Evolutionary conservation across 2,888 invertebrate species (phyloP), one percentile per base, ranked within the genome.

Genomic region (Idaea aversata): DNA sequence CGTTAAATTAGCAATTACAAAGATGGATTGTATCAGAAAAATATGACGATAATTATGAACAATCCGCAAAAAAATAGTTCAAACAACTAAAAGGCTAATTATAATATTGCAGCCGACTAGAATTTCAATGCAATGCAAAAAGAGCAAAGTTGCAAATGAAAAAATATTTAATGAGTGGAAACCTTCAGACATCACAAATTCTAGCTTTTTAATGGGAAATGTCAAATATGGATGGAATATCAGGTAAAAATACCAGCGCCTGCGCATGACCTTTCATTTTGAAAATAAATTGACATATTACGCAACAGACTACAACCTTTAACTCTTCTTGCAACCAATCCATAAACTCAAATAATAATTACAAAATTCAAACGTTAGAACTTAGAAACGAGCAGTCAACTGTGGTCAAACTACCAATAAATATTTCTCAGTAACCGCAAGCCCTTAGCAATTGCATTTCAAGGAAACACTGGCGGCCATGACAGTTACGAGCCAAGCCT

Each of bases 401-500:
- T 10, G 47, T 13, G 47, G 47, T 47, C 47, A 47, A 47, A 47
- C 10, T 6, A 47, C 7, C 5, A 13, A 6, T 10, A 13, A 47
- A 47, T 47, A 47, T 47, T 47, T 47, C 47, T 47, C 10, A 47
- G 47, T 47, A 47, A 47, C 47, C 47, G 47, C 47, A 47, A 47
- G 47, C 5, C 47, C 65, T 61, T 68, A 67, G 7, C 10, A 10
- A 47, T 47, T 69, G 71, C 63, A 16, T 73, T 77, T 76, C 75
- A 74, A 72, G 69, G 74, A 78, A 77, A 76, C 77, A 70, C 65
- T 70, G 69, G 77, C 84, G 82, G 87, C 87, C 88, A 86, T 90
- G 84, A 85, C 80, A 80, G 81, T 76, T 73, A 64, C 68, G 62
- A 62, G 83, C 70, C 91, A 79, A 88, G 91, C 91, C 91, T 83